Percentiles rank a stretch among this genome's conserved stretches.
Evolutionary conservation across 1,140 invertebrate genomes (phyloP).

Genomic region (Heliconius hewitsoni): DNA sequence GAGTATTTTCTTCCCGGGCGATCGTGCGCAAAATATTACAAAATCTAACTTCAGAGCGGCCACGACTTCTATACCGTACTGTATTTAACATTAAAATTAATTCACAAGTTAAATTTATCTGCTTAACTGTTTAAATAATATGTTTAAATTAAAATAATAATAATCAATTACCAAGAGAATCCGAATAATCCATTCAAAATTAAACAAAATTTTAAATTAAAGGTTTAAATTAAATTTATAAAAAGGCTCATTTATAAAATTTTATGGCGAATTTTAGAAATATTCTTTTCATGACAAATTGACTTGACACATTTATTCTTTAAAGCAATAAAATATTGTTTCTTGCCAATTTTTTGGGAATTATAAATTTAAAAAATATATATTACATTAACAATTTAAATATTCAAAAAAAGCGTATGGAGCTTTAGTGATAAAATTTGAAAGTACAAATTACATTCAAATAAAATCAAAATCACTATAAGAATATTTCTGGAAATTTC

Average conservation of each 20-base stretch:
- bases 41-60: too few species aligned
- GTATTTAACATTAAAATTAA: too few species aligned
- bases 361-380: neutral
- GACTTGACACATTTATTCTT: neutral
- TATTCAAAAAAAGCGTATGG: neutral
- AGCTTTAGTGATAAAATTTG: too few species aligned
- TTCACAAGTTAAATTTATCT: too few species aligned
- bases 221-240: constrained; percentile 4
- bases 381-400: neutral
- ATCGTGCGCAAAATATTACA: too few species aligned
- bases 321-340: neutral
- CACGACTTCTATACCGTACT: too few species aligned
- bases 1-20: too few species aligned
- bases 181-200: constrained; percentile 56
- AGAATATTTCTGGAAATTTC: too few species aligned
- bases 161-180: constrained; percentile 54
- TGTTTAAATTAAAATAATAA: neutral
- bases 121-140: neutral
- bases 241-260: constrained; percentile 10
- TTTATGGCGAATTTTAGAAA: constrained; percentile 20
- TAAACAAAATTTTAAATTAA: neutral
- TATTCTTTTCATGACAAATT: constrained; percentile 15
- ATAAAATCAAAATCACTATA: too few species aligned
- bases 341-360: neutral
- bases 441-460: too few species aligned